These are phyloP conservation scores for Beris morrisii DNA, from an alignment of 2,888 invertebrate species.

Conservation along the genomic window DNA sequence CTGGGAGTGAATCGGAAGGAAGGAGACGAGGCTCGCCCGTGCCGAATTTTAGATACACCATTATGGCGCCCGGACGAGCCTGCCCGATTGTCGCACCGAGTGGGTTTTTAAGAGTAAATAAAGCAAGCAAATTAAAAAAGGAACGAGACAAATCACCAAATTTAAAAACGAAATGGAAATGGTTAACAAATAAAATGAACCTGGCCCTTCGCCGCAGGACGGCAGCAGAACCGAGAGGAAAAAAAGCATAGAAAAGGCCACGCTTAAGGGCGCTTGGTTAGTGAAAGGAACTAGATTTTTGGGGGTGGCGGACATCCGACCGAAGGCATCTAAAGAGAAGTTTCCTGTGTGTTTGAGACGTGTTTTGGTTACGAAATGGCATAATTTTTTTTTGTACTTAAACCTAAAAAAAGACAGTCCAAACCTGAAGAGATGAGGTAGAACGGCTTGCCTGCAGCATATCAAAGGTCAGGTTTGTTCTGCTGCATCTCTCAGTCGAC, in stretches of 20 bases:
- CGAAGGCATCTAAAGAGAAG: slow-evolving; percentile 26
- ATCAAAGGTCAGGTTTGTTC: slow-evolving; percentile 18
- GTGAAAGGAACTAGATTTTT: background rate
- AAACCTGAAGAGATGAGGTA: slow-evolving; percentile 24
- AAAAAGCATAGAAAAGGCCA: background rate
- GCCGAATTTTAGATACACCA: no score
- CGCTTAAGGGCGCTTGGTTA: background rate
- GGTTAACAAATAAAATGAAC: no score
- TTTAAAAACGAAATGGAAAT: no score
- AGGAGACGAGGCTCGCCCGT: no score
- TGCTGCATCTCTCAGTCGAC: background rate
- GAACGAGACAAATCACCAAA: no score
- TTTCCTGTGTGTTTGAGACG: background rate
- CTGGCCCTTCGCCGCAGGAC: no score
- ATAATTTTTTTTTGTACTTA: background rate
- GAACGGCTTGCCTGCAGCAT: slow-evolving; percentile 20
- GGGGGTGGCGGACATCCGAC: background rate
- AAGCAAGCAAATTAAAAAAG: no score
- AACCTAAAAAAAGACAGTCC: slow-evolving; percentile 10
- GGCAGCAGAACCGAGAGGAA: background rate
- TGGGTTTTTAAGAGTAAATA: no score
- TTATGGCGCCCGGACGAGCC: no score
- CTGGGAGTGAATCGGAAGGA: no score
- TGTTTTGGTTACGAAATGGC: slow-evolving; percentile 20
- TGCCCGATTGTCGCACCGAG: no score